Percentiles rank a stretch among this genome's conserved stretches.
Conservation (phyloP, 1,140 invertebrate species). For the Ips typographus region DNA sequence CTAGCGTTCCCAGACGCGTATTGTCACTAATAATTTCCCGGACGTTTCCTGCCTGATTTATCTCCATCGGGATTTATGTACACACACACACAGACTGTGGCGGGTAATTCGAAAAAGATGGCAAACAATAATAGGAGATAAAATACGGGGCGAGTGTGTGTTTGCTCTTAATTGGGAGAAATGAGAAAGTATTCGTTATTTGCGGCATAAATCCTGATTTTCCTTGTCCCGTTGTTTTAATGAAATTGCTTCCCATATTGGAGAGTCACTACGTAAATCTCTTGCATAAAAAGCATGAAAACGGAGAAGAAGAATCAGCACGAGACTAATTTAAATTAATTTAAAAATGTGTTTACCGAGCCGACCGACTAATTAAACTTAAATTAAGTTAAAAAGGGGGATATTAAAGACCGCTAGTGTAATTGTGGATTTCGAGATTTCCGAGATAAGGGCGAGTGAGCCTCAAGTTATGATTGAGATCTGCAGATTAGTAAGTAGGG, state of each 20-base stretch:
- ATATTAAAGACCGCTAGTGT: background rate
- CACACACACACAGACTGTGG: constrained; percentile 34
- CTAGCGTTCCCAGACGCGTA: constrained; percentile 24
- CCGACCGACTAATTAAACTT: background rate
- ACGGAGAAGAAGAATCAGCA: background rate
- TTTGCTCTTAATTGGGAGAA: constrained; percentile 36
- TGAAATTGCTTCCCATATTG: constrained; percentile 19
- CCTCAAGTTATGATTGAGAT: background rate
- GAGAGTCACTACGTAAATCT: too few species aligned
- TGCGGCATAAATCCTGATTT: constrained; percentile 33
- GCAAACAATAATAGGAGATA: constrained; percentile 42
- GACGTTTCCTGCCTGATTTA: constrained; percentile 38
- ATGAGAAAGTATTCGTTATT: constrained; percentile 35
- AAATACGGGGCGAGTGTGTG: constrained; percentile 33
- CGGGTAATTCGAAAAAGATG: constrained; percentile 41
- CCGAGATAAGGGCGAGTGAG: constrained; percentile 8
- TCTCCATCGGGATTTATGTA: constrained; percentile 47
- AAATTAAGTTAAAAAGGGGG: constrained; percentile 9
- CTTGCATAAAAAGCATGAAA: too few species aligned
- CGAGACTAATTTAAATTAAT: constrained; percentile 13
- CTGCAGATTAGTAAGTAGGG: background rate
- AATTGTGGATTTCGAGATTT: constrained; percentile 13
- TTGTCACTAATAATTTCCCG: constrained; percentile 30
- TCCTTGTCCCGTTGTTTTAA: constrained; percentile 10
- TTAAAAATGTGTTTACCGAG: constrained; percentile 5